Evolutionary conservation across 1,140 invertebrate species (phyloP).

Genomic region (Neodiprion pinetum): DNA sequence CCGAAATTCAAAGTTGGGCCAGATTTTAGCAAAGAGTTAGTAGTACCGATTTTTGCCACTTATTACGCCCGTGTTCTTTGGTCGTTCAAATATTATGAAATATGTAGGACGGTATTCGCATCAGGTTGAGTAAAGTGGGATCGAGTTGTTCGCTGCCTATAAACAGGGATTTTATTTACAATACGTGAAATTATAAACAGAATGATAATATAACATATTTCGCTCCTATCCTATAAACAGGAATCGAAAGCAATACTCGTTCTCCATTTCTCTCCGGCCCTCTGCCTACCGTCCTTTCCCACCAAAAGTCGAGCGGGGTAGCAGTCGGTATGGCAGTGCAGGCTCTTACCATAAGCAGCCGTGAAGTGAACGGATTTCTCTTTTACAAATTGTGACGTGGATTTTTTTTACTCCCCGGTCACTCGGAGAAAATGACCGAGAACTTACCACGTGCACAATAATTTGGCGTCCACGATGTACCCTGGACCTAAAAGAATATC

Average conservation of each 20-base stretch:
- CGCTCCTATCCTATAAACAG: conserved; percentile 23
- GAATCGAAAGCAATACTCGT: no score
- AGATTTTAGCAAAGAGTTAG: no score
- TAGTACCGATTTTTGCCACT: no score
- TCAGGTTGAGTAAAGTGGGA: conserved; percentile 12
- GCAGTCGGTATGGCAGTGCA: conserved; percentile 19
- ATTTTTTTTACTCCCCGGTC: no score
- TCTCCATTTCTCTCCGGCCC: background rate
- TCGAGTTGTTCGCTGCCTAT: conserved; percentile 23
- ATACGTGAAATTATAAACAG: conserved; percentile 14
- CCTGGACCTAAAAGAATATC: no score
- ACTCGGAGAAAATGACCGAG: no score
- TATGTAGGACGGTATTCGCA: conserved; percentile 1
- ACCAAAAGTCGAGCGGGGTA: conserved; percentile 9
- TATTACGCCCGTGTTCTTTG: no score
- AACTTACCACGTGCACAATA: no score
- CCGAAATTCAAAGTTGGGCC: no score
- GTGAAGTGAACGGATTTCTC: conserved; percentile 13
- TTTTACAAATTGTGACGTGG: conserved; percentile 8
- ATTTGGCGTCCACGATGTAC: no score
- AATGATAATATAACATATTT: conserved; percentile 17
- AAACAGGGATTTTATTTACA: conserved; percentile 21
- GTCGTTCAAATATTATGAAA: no score
- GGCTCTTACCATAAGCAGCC: conserved; percentile 12
- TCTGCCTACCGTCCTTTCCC: conserved; percentile 1